Evolutionary conservation across 1,140 invertebrate species (phyloP).

Genomic region (Lepidotrigona ventralis): DNA sequence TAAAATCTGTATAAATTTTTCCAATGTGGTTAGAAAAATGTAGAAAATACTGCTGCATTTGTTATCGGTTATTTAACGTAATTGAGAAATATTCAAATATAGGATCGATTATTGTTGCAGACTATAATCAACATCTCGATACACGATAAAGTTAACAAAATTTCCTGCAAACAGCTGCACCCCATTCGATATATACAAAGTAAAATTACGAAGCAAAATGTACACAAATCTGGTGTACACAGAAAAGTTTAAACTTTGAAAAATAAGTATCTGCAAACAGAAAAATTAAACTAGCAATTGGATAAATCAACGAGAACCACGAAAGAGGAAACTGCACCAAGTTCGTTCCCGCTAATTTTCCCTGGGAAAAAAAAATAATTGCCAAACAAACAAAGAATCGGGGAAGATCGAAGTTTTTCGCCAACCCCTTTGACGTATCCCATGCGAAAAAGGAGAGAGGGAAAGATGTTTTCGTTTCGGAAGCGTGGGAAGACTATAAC

Average conservation of each 20-base stretch:
- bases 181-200: neutral
- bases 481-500: too few relatives aligned
- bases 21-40: neutral
- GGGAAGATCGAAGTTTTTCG: neutral
- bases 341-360: conserved; percentile 16
- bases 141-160: neutral
- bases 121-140: neutral
- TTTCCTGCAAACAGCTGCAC: neutral
- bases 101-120: neutral
- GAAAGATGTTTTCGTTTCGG: too few relatives aligned
- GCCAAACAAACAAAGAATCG: conserved; percentile 7
- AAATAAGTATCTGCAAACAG: neutral
- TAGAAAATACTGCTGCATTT: neutral
- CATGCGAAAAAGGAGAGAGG: neutral
- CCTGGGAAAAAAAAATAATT: conserved; percentile 8
- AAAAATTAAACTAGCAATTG: neutral
- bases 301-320: neutral
- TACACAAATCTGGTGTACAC: neutral
- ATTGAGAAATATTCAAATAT: too few relatives aligned
- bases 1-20: too few relatives aligned
- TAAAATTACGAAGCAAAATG: too few relatives aligned
- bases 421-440: conserved; percentile 20
- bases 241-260: neutral
- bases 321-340: neutral
- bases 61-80: neutral